Percentiles rank a stretch among this genome's conserved stretches.
Conservation (phyloP, 2,888 invertebrate genomes). For the Megastigmus dorsalis region DNA sequence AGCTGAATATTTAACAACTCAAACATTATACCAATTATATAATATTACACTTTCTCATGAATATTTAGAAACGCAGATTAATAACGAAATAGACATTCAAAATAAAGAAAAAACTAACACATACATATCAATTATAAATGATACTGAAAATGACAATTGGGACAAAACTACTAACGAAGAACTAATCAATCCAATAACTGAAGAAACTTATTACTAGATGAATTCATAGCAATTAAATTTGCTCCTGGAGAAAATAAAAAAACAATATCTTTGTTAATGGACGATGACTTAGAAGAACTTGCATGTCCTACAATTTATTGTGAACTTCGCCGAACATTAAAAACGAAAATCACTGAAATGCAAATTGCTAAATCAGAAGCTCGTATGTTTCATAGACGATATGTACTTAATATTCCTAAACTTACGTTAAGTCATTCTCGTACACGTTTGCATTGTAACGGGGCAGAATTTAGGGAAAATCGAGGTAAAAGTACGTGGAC, state of each 20-base stretch:
- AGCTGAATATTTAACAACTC: constrained; percentile 35
- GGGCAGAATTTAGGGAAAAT: no score
- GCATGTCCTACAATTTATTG: constrained; percentile 1
- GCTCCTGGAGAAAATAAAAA: constrained; percentile 51
- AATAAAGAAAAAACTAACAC: not conserved
- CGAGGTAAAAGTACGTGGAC: no score
- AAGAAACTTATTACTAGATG: constrained; percentile 14
- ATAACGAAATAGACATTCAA: constrained; percentile 20
- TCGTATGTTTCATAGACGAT: not conserved
- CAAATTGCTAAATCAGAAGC: no score
- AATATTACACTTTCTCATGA: constrained; percentile 42
- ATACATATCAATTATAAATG: not conserved
- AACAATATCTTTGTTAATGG: no score
- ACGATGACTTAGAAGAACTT: no score
- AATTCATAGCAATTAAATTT: constrained; percentile 36
- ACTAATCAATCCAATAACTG: constrained; percentile 19
- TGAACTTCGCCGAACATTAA: not conserved
- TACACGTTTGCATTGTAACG: no score
- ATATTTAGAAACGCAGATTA: not conserved
- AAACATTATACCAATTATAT: constrained; percentile 38
- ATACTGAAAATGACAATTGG: constrained; percentile 9
- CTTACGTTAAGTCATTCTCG: not conserved
- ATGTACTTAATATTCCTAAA: not conserved
- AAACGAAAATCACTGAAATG: not conserved
- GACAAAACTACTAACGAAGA: constrained; percentile 42